These are phyloP conservation scores for Scalopus aquaticus DNA, from an alignment of 2,113 vertebrate genomes.

Conservation along the genomic window DNA sequence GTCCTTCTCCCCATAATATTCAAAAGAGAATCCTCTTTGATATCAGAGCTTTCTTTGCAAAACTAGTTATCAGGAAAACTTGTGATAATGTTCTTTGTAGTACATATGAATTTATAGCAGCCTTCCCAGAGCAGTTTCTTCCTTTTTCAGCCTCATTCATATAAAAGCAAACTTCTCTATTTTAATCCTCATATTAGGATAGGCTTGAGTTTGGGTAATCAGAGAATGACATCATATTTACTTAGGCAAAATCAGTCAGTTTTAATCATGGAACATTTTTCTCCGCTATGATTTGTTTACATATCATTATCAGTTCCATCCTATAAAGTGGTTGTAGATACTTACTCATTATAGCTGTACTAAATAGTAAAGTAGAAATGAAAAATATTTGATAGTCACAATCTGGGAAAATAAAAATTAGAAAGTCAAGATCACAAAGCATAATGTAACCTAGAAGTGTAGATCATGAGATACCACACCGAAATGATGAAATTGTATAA, in stretches of 20 bases:
- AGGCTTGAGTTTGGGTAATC: not conserved
- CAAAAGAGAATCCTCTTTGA: not conserved
- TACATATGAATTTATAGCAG: not conserved
- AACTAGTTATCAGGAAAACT: not conserved
- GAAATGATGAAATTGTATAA: not conserved
- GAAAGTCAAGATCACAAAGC: not conserved
- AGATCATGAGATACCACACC: not conserved
- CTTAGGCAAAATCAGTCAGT: not conserved
- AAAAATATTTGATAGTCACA: conserved; percentile 20
- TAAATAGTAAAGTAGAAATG: not conserved
- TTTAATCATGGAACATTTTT: not conserved
- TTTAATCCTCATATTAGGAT: not conserved
- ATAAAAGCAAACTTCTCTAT: not conserved
- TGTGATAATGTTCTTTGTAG: not conserved
- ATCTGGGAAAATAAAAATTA: not conserved
- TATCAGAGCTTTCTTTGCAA: not conserved
- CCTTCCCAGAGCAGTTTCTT: not conserved
- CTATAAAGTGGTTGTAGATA: not conserved
- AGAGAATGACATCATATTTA: conserved; percentile 1
- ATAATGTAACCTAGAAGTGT: not conserved
- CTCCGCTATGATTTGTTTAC: not conserved
- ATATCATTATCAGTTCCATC: not conserved
- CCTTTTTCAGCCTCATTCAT: not conserved
- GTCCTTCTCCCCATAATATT: not conserved
- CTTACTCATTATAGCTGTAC: not conserved